phyloP scores from a whole-genome alignment of 30 jellyfish, hydroid and myxozoan species.

The Turritopsis dohrnii region DNA sequence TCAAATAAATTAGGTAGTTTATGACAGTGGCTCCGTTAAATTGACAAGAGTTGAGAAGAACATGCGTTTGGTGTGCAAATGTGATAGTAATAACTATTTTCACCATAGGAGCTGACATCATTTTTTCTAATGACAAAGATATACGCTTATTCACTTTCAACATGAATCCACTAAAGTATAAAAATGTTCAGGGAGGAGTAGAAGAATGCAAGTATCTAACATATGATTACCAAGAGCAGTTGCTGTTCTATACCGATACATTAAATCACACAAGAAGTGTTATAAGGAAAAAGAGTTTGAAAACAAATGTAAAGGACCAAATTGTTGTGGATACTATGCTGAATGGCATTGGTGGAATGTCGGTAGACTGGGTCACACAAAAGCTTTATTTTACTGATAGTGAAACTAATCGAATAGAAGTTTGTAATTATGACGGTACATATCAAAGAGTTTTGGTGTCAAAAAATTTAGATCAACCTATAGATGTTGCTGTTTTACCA shows the following conservation, averaged over 20 bases:
- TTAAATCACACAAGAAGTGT: not conserved
- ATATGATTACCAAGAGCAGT: conserved; percentile 69
- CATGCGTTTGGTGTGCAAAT: too few relatives aligned
- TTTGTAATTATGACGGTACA: conserved; percentile 71
- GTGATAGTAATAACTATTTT: too few relatives aligned
- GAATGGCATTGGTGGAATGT: conserved; percentile 27
- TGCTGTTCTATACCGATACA: conserved; percentile 33
- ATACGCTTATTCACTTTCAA: conserved; percentile 54
- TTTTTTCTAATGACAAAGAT: conserved; percentile 59
- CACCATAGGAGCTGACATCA: not conserved
- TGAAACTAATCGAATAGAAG: conserved; percentile 62
- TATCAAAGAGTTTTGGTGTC: conserved; percentile 58
- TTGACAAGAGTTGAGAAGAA: too few relatives aligned
- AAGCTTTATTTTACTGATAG: conserved; percentile 80
- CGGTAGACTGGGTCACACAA: conserved; percentile 95
- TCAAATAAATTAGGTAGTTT: too few relatives aligned
- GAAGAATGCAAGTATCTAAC: conserved; percentile 69
- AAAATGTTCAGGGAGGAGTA: conserved; percentile 62
- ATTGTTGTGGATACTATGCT: not conserved
- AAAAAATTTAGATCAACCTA: conserved; percentile 62
- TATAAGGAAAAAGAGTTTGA: not conserved
- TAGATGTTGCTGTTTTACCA: conserved; percentile 83
- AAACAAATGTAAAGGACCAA: not conserved
- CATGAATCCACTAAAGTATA: conserved; percentile 27
- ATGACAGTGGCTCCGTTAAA: too few relatives aligned